A percentile compares a stretch with the other conserved stretches of the same genome.
Evolutionary conservation across 2,113 vertebrate genomes (phyloP).

Genomic region (Carlito syrichta): DNA sequence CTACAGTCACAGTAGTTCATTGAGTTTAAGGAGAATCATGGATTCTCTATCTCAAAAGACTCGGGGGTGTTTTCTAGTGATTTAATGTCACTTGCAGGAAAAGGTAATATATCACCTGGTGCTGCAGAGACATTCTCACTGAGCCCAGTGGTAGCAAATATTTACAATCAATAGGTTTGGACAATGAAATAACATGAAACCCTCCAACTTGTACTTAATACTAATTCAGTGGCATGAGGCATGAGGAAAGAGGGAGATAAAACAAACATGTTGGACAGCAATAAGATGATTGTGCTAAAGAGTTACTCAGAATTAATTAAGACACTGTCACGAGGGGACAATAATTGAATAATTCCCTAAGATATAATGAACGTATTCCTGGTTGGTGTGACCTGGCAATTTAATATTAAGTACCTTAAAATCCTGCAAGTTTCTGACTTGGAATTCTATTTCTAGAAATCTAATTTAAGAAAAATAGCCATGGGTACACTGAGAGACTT

Average conservation of each 20-base stretch:
- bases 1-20: not conserved
- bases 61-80: not conserved
- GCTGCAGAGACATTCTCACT: not conserved
- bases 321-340: conserved; percentile 13
- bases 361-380: conserved; percentile 46
- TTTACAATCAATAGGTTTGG: conserved; percentile 5
- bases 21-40: not conserved
- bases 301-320: conserved; percentile 67
- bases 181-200: not conserved
- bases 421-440: not conserved
- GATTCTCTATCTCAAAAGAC: not conserved
- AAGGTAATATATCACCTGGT: not conserved
- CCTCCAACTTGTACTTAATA: conserved; percentile 5
- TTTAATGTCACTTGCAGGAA: conserved; percentile 13
- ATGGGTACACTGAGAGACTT: not conserved
- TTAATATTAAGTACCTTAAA: conserved; percentile 45
- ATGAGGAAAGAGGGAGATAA: not conserved
- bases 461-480: conserved; percentile 32
- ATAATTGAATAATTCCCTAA: conserved; percentile 55
- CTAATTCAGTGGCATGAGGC: not conserved
- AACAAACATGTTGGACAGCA: conserved; percentile 51
- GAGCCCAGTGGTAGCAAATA: not conserved
- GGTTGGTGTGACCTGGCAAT: conserved; percentile 13
- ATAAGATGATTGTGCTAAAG: not conserved
- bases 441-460: conserved; percentile 48